A percentile compares a stretch with the other conserved stretches of the same genome.
These are phyloP conservation scores for Drosophila kambysellisi DNA, from an alignment of 2,888 invertebrate species.

Conservation along the genomic window DNA sequence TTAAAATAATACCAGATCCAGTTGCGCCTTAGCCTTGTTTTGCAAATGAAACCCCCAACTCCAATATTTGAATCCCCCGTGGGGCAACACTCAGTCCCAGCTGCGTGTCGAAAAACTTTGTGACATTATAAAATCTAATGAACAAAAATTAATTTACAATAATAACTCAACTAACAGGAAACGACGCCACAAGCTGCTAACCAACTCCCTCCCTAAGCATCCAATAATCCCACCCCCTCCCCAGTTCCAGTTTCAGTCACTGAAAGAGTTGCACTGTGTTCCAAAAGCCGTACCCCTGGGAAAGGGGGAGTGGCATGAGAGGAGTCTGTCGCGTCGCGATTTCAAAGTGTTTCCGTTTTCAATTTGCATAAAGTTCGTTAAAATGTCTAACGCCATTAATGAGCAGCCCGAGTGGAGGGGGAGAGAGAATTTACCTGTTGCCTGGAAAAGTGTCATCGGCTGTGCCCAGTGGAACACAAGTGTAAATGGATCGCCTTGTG, in stretches of 20 bases:
- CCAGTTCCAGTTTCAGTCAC: slow-evolving; percentile 30
- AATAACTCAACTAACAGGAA: slow-evolving; percentile 80
- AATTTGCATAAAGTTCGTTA: slow-evolving; percentile 85
- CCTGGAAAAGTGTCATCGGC: slow-evolving; percentile 39
- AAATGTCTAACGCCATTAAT: slow-evolving; percentile 78
- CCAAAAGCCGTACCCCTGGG: slow-evolving; percentile 3
- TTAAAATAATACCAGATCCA: background rate
- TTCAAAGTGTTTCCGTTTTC: slow-evolving; percentile 84
- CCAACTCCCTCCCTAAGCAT: slow-evolving; percentile 7
- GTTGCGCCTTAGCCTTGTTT: background rate
- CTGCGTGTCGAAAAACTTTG: slow-evolving; percentile 55
- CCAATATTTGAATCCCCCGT: background rate
- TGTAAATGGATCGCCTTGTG: slow-evolving; percentile 82
- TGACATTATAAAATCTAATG: slow-evolving; percentile 81
- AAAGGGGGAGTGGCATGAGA: background rate
- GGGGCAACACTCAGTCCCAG: slow-evolving; percentile 44
- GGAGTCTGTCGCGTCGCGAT: slow-evolving; percentile 35
- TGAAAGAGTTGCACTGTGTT: slow-evolving; percentile 48
- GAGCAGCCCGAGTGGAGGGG: slow-evolving; percentile 44
- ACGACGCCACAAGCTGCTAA: slow-evolving; percentile 68
- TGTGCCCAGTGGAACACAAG: slow-evolving; percentile 46
- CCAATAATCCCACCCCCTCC: slow-evolving; percentile 2
- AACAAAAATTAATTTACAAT: slow-evolving; percentile 84
- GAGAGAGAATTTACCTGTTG: slow-evolving; percentile 57
- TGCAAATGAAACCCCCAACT: background rate